Percentiles rank a stretch among this genome's conserved stretches.
phyloP scores from a whole-genome alignment of 1,140 invertebrate genomes.

The Drosophila subpulchrella region DNA sequence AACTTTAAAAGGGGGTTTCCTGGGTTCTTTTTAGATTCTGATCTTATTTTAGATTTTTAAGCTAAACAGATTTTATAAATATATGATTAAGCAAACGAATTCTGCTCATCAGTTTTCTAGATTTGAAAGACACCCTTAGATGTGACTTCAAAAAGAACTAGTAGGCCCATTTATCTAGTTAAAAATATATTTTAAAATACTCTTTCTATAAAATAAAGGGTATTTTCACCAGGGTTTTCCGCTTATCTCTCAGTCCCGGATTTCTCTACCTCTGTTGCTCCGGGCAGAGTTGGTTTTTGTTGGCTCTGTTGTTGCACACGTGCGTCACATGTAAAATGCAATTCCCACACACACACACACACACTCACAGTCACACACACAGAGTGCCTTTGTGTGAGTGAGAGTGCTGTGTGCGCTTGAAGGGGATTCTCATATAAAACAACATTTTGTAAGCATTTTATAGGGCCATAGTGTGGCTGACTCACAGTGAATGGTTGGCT shows the following conservation, averaged over 20 bases:
- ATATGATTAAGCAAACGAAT: no score
- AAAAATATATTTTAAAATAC: no score
- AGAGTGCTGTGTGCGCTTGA: conserved; percentile 1
- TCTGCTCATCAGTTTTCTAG: no score
- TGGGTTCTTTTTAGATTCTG: no score
- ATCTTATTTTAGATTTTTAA: no score
- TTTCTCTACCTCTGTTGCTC: conserved; percentile 47
- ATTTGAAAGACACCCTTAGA: no score
- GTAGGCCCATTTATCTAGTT: no score
- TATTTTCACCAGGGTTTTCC: conserved; percentile 3
- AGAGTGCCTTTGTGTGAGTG: conserved; percentile 3
- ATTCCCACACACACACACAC: conserved; percentile 45
- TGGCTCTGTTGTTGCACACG: conserved; percentile 64
- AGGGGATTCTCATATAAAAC: conserved; percentile 67
- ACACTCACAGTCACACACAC: conserved; percentile 8
- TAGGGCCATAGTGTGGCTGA: conserved; percentile 70
- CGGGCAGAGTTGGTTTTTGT: conserved; percentile 51
- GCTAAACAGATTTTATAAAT: no score
- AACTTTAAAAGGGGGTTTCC: not conserved
- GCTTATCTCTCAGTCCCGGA: conserved; percentile 1
- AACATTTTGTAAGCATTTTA: conserved; percentile 83
- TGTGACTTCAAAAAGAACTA: no score
- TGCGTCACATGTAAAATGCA: conserved; percentile 77
- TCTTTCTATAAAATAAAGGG: not conserved
- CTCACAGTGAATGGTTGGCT: conserved; percentile 48